These are phyloP conservation scores for Empis stercorea DNA, from an alignment of 2,888 invertebrate species.

Conservation along the genomic window DNA sequence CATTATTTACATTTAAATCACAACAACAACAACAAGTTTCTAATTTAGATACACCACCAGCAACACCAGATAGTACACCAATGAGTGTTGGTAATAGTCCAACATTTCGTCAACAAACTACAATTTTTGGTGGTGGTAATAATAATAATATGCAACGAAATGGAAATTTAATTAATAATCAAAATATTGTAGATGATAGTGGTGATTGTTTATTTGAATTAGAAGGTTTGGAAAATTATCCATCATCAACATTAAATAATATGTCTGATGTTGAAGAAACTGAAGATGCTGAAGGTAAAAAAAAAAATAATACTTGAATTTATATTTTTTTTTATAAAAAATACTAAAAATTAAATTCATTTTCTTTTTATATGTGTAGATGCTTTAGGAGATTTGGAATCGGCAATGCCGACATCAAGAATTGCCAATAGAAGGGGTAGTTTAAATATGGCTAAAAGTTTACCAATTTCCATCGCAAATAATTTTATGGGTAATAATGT, in stretches of 20 bases:
- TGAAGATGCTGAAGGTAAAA: conserved; percentile 63
- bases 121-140: conserved; percentile 8
- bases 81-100: conserved; percentile 37
- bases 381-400: conserved; percentile 30
- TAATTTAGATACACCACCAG: conserved; percentile 36
- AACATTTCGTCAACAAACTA: conserved; percentile 27
- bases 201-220: conserved; percentile 65
- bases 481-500: conserved; percentile 21
- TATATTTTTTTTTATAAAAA: conserved; percentile 3
- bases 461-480: conserved; percentile 64
- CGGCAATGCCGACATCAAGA: conserved; percentile 26
- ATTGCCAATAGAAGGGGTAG: conserved; percentile 11
- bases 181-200: conserved; percentile 32
- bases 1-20: conserved; percentile 2
- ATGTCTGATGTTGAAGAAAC: conserved; percentile 54
- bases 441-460: conserved; percentile 47
- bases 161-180: conserved; percentile 9
- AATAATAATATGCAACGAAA: conserved; percentile 3
- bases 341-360: not conserved
- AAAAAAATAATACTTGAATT: not conserved
- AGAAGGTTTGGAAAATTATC: conserved; percentile 43
- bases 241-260: conserved; percentile 12
- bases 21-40: conserved; percentile 17
- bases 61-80: conserved; percentile 35
- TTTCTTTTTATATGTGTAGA: conserved; percentile 17